Base-by-base conservation (phyloP, 2,888 invertebrate species). In the Portevinia maculata region DNA sequence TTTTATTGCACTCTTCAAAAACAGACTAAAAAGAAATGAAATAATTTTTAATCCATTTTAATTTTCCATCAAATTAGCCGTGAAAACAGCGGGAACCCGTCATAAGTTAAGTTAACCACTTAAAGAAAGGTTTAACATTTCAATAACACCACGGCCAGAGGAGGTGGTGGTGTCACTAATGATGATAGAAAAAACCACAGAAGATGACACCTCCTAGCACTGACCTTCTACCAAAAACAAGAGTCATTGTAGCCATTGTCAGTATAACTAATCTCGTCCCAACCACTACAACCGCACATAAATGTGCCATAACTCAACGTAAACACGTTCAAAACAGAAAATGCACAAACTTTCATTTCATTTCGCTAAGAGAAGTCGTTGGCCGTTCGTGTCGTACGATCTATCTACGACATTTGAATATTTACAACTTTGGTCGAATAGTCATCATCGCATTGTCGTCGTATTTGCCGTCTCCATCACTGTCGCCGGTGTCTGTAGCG, bases 171-270 rank as follows among this genome's bases (percentile, higher is more conserved):
- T 30, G 9, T 13, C 41, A 41, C 15, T 17, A n/a, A 53, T 8
- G 50, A 3, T 28, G 64, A 41, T 24, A 13, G 1, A 34, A 34
- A 57, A 13, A 37, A 13, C 37, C 17, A 46, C 37, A 39, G 34
- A 69, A 48, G 62, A 57, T 70, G 69, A 62, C 75, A 76, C 73
- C 67, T 50, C 62, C 79, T 74, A 74, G 69, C 74, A 79, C 79
- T 79, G 74, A 79, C 79, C 79, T 79, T 79, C 55, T 74, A 69
- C 67, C 37, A 74, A 74, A 74, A 74, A 30, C 74, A 74, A 50
- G 57, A 74, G 79, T 69, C 79, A 69, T 79, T 74, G 79, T 74
- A 74, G 69, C 60, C 60, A 41, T 48, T 55, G 37, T 52, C 17
- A 39, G n/a, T 34, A 8, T 8, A 15, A 21, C 24, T 55, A 32